These are phyloP conservation scores for Magallana angulata DNA, from an alignment of 1,140 invertebrate species.

Conservation along the genomic window DNA sequence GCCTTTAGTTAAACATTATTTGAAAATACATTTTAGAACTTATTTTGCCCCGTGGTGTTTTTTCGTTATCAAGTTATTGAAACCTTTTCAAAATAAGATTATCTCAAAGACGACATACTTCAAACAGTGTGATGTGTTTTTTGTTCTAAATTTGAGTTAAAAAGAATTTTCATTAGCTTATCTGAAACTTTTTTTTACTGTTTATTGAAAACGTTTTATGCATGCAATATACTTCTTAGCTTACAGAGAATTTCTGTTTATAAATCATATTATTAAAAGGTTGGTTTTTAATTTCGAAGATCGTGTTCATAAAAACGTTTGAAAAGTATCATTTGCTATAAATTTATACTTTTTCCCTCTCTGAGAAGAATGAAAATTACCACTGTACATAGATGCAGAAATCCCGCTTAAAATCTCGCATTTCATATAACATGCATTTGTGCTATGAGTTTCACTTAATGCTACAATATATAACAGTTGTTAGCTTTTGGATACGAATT, in stretches of 20 bases:
- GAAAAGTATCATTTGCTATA: too few species aligned
- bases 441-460: too few species aligned
- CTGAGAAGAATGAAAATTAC: too few species aligned
- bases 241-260: not conserved
- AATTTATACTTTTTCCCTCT: too few species aligned
- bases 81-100: slow-evolving; percentile 25
- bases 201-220: slow-evolving; percentile 9
- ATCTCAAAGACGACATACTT: slow-evolving; percentile 9
- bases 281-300: not conserved
- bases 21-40: not conserved
- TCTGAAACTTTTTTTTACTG: not conserved
- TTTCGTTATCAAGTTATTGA: slow-evolving; percentile 20
- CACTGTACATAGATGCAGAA: too few species aligned
- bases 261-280: not conserved
- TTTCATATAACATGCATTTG: too few species aligned
- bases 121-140: slow-evolving; percentile 23
- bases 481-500: too few species aligned
- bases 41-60: not conserved
- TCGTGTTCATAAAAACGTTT: not conserved
- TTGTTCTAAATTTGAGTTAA: slow-evolving; percentile 22
- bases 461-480: too few species aligned
- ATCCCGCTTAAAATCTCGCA: too few species aligned
- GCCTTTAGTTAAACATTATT: slow-evolving; percentile 1
- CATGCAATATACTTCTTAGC: not conserved
- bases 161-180: slow-evolving; percentile 31